phyloP scores from a whole-genome alignment of 2,113 vertebrate species.

The Piliocolobus tephrosceles region DNA sequence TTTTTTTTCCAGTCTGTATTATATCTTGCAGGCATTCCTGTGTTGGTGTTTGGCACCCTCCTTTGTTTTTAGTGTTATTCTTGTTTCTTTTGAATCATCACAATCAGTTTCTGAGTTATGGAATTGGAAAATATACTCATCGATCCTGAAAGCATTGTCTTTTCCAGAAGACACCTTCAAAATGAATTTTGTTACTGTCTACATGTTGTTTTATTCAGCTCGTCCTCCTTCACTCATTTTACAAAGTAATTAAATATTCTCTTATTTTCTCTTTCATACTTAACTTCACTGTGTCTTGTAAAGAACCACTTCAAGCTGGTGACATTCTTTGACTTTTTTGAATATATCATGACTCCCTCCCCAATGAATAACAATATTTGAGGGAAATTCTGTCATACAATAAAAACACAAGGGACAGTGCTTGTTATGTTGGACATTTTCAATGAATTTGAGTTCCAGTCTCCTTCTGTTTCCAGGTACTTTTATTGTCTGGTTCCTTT shows the following conservation, averaged over 20 bases:
- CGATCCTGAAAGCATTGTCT: background rate
- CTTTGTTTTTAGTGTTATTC: background rate
- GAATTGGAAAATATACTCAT: background rate
- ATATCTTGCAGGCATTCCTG: background rate
- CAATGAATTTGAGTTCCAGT: background rate
- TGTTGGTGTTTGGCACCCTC: background rate
- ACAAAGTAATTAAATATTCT: background rate
- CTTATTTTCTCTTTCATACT: background rate
- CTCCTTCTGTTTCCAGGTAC: background rate
- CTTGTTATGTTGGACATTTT: background rate
- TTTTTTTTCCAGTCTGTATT: background rate
- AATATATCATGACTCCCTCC: background rate
- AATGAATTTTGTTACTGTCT: background rate
- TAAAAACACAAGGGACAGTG: background rate
- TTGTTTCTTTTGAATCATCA: background rate
- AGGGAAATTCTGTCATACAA: background rate
- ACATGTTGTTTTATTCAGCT: background rate
- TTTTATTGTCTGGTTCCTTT: background rate
- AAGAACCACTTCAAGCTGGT: background rate
- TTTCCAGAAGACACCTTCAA: background rate
- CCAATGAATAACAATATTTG: background rate
- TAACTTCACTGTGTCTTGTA: background rate
- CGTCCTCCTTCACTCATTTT: background rate
- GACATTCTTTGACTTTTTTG: background rate
- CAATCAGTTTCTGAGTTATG: background rate